Evolutionary conservation across 2,888 invertebrate genomes (phyloP), one percentile per base, ranked within the genome.

Genomic region (Crepidodera aurea): DNA sequence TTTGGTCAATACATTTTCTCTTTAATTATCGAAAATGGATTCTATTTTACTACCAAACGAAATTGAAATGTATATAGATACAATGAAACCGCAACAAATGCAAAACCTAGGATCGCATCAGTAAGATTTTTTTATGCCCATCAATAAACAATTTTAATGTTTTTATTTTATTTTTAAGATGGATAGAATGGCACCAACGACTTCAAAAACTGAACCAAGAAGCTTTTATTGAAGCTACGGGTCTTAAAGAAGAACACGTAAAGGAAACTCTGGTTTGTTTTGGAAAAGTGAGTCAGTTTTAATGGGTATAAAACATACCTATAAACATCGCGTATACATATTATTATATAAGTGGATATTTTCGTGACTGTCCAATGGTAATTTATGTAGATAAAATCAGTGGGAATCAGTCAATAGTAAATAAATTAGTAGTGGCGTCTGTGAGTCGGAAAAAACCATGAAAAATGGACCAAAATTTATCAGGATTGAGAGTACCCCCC

Each of bases 161-260:
- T n/a, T n/a, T n/a, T n/a, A n/a, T n/a, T n/a, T n/a, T n/a, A n/a
- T n/a, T n/a, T n/a, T 67, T 71, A 27, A 92, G 90, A 54, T 94
- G 93, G 93, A 82, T 92, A 46, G 90, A 92, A 71, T 88, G 87
- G 82, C 95, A 96, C 76, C 89, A 93, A 76, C 85, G 90, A 72
- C 78, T 95, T 6, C 91, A 94, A 75, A 92, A 94, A 78, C 78
- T 96, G 8, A 93, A 93, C 75, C 94, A 96, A 79, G 93, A 96
- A 82, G 94, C 94, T 1, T 87, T 92, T 40, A 78, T 93, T 39
- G 94, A 94, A 83, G 93, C 93, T 0, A 85, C 87, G 8, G 86
- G 86, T 19, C 83, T 90, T 74, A 88, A 88, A 69, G 94, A 95
- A 79, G 96, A 96, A 81, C 85, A 87, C 54, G 90, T 94, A 0